Evolutionary conservation across 2,797 vertebrate genomes (phyloP).

Genomic region (Novumbra hubbsi): DNA sequence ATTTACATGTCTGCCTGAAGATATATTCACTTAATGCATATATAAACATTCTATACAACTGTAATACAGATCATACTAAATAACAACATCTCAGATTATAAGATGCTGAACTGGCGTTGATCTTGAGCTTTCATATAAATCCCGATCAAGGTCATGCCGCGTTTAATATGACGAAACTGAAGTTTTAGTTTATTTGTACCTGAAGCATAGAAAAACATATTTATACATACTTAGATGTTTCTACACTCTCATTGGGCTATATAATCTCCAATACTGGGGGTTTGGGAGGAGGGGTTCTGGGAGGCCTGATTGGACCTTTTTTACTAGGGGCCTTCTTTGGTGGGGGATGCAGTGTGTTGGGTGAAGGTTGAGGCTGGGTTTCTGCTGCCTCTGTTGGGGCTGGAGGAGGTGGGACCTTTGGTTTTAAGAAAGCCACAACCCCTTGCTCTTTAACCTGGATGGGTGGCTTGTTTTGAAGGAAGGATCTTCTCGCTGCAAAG

Average conservation of each 20-base stretch:
- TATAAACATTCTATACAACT: constrained; percentile 5
- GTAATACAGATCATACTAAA: constrained; percentile 2
- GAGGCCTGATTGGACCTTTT: constrained; percentile 56
- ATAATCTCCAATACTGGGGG: constrained; percentile 64
- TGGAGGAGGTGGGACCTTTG: constrained; percentile 11
- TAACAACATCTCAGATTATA: neutral
- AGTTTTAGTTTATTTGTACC: neutral
- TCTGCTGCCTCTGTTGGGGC: constrained; percentile 8
- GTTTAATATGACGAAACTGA: neutral
- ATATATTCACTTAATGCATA: neutral
- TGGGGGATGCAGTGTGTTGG: neutral
- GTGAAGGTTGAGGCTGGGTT: constrained; percentile 28
- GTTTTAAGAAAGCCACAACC: constrained; percentile 52
- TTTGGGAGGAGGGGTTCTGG: constrained; percentile 72
- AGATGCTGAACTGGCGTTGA: neutral
- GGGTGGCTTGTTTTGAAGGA: constrained; percentile 35
- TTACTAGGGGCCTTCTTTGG: constrained; percentile 19
- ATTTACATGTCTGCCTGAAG: constrained; percentile 29
- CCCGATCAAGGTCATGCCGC: neutral
- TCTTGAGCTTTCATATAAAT: neutral
- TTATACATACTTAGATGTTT: neutral
- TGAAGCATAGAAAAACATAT: neutral
- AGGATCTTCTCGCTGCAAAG: constrained; percentile 61
- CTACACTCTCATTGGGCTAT: constrained; percentile 44
- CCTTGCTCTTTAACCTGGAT: constrained; percentile 36